Evolutionary conservation across 2,888 invertebrate genomes (phyloP).

Genomic region (Matsumyia berberina): DNA sequence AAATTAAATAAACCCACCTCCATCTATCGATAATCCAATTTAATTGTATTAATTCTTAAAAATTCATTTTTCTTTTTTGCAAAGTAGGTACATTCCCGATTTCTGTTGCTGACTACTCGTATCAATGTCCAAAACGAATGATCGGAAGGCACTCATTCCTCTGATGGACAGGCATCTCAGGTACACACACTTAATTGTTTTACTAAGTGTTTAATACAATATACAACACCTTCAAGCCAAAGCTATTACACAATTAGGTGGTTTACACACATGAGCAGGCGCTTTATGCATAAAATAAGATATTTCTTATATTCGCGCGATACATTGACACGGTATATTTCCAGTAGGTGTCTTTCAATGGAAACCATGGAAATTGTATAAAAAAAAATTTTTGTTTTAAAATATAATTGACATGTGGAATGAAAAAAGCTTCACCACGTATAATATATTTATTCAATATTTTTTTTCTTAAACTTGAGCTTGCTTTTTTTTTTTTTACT

Average conservation of each 20-base stretch:
- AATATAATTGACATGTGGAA: constrained; percentile 70
- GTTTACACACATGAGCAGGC: constrained; percentile 54
- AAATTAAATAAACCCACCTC: constrained; percentile 52
- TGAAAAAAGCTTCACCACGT: constrained; percentile 53
- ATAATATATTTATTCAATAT: constrained; percentile 6
- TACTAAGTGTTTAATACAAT: constrained; percentile 33
- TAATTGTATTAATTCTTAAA: constrained; percentile 47
- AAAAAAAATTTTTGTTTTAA: constrained; percentile 39
- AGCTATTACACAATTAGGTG: constrained; percentile 62
- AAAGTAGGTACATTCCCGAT: constrained; percentile 25
- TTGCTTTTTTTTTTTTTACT: constrained; percentile 30
- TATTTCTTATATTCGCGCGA: constrained; percentile 48
- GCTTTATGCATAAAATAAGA: constrained; percentile 49
- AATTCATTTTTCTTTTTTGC: constrained; percentile 9
- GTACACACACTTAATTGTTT: constrained; percentile 67
- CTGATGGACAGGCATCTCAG: constrained; percentile 55
- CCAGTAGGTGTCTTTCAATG: constrained; percentile 67
- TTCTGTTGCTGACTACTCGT: constrained; percentile 55
- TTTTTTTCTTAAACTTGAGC: constrained; percentile 5
- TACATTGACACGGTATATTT: constrained; percentile 64
- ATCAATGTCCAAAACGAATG: constrained; percentile 59
- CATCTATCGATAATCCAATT: constrained; percentile 67
- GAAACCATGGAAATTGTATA: constrained; percentile 52
- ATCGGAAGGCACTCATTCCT: constrained; percentile 58
- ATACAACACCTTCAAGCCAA: constrained; percentile 43